A percentile compares a stretch with the other conserved stretches of the same genome.
These are phyloP conservation scores for Brachirus orientalis DNA, from an alignment of 2,113 vertebrate genomes.

Conservation along the genomic window DNA sequence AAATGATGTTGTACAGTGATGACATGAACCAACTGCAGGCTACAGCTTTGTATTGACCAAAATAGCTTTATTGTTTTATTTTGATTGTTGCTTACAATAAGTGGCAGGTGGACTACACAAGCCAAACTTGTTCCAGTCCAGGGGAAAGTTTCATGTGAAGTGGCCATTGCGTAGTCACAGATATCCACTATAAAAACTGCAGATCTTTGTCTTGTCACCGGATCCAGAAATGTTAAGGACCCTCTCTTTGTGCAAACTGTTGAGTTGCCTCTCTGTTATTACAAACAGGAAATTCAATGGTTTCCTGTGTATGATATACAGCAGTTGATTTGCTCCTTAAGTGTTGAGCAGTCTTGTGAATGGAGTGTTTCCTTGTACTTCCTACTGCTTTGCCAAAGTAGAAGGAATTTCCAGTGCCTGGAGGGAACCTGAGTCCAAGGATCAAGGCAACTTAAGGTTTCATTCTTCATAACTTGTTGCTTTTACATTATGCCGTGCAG, in stretches of 20 bases:
- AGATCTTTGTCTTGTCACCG: too few relatives aligned
- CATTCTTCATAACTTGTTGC: background rate
- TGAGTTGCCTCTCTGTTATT: constrained; percentile 18
- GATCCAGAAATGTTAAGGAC: constrained; percentile 4
- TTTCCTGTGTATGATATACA: constrained; percentile 71
- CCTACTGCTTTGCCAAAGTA: constrained; percentile 12
- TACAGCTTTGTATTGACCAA: too few relatives aligned
- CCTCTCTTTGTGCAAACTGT: constrained; percentile 10
- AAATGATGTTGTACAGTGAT: too few relatives aligned
- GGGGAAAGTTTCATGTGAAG: background rate
- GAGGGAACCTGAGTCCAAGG: constrained; percentile 24
- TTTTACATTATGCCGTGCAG: constrained; percentile 4
- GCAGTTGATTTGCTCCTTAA: constrained; percentile 27
- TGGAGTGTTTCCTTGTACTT: constrained; percentile 31
- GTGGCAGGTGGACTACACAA: too few relatives aligned
- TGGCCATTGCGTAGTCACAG: too few relatives aligned
- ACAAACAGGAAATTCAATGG: constrained; percentile 75
- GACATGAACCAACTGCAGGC: too few relatives aligned
- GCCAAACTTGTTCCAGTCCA: too few relatives aligned
- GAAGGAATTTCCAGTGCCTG: constrained; percentile 30
- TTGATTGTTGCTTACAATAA: background rate
- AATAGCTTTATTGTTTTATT: background rate
- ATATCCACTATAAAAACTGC: background rate
- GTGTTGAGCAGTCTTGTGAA: constrained; percentile 39
- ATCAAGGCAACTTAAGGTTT: constrained; percentile 37